Evolutionary conservation across 2,113 vertebrate species (phyloP).

Genomic region (Zingel zingel): DNA sequence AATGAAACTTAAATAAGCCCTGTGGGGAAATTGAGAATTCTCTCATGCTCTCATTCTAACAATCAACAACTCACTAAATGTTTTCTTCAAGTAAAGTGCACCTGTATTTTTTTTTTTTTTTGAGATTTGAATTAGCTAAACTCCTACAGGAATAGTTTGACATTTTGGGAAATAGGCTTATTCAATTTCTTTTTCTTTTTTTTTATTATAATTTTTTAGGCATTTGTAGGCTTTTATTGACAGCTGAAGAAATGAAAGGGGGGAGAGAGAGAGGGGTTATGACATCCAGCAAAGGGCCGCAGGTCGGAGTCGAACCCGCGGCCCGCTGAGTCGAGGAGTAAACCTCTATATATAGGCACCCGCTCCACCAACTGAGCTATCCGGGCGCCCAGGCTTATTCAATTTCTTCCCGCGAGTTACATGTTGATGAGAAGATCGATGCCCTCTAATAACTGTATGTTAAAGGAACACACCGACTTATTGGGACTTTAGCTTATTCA

Average conservation of each 20-base stretch:
- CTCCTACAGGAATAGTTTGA: neutral
- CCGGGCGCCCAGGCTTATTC: neutral
- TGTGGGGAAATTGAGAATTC: neutral
- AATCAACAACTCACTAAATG: neutral
- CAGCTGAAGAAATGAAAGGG: too few relatives aligned
- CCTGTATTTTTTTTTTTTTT: neutral
- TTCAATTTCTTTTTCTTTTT: neutral
- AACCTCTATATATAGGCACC: too few relatives aligned
- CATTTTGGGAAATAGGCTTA: constrained; percentile 14
- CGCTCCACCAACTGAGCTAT: too few relatives aligned
- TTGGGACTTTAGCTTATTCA: too few relatives aligned
- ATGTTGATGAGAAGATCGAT: neutral
- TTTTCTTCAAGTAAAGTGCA: constrained; percentile 45
- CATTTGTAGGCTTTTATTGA: too few relatives aligned
- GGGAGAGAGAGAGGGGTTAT: too few relatives aligned
- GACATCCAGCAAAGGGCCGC: too few relatives aligned
- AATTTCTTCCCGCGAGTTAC: neutral
- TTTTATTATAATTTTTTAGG: too few relatives aligned
- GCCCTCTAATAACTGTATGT: neutral
- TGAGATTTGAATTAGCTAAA: neutral
- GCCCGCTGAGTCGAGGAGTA: too few relatives aligned
- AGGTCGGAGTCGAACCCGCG: too few relatives aligned
- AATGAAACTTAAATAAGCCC: neutral
- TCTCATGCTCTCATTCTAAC: neutral
- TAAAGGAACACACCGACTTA: neutral